Percentiles rank a stretch among this genome's conserved stretches.
Conservation (phyloP, 2,888 invertebrate species). For the Girardia tigrina region DNA sequence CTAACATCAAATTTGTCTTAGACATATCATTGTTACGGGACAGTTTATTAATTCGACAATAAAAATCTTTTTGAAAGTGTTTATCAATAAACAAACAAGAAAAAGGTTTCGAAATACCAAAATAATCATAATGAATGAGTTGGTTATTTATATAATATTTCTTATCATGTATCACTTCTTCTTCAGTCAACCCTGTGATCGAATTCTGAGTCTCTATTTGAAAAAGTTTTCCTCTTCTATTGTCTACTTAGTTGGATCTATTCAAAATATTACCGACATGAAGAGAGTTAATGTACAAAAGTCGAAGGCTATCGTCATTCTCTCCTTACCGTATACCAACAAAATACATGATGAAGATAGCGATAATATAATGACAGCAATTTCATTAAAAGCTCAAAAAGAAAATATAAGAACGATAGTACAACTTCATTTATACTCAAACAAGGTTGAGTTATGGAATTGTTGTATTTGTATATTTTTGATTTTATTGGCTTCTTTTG, state of each 20-base stretch:
- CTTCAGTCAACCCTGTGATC: background rate
- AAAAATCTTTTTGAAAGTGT: background rate
- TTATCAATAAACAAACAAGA: background rate
- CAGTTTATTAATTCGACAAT: slow-evolving; percentile 13
- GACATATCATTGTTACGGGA: background rate
- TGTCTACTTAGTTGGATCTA: background rate
- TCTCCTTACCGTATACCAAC: slow-evolving; percentile 25
- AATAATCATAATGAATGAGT: background rate
- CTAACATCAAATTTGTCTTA: no score
- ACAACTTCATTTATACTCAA: slow-evolving; percentile 33
- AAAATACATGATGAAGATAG: slow-evolving; percentile 26
- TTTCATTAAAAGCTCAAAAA: slow-evolving; percentile 30
- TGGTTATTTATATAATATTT: background rate
- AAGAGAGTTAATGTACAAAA: background rate
- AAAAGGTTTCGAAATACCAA: slow-evolving; percentile 14
- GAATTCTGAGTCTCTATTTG: background rate
- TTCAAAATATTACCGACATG: background rate
- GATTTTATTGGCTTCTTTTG: no score
- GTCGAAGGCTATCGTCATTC: slow-evolving; percentile 23
- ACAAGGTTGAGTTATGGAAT: slow-evolving; percentile 21
- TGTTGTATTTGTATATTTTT: background rate
- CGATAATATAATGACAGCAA: slow-evolving; percentile 35
- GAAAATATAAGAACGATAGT: slow-evolving; percentile 29
- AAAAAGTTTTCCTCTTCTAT: background rate
- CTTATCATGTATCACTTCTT: background rate